Base-by-base conservation (phyloP, 2,113 vertebrate genomes). In the Tiliqua scincoides region DNA sequence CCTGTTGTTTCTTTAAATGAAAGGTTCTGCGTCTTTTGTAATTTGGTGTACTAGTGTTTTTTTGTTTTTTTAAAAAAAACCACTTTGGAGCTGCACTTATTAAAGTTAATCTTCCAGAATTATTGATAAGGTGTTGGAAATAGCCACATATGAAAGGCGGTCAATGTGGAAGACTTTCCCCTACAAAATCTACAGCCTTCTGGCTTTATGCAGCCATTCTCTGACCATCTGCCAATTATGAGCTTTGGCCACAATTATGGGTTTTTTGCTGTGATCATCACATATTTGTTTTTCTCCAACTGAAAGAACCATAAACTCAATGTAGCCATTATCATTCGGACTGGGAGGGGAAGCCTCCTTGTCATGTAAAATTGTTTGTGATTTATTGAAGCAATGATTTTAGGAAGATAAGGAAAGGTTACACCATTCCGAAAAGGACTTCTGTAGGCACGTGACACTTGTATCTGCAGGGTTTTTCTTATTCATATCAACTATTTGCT, bases 171-270 rank as follows among this genome's bases (percentile, higher is more conserved):
- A 79, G 40, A 35, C 52, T 23, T 87, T 82, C 76, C 65, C 89
- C 70, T 63, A 30, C 25, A 85, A 27, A 32, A 52, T 63, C 43
- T 67, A 9, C 86, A 80, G 75, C 62, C 68, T 83, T 88, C 54
- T 75, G 82, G 73, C 62, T 94, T 90, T 90, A 57, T 1, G 0
- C 88, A 84, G 79, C 48, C 84, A 85, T 92, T 93, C 80, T 81
- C 65, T 85, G 73, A 82, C 93, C 95, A 94, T 94, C 94, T 97
- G 94, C 57, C 89, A 87, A 88, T 92, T 86, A 89, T 0, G 57
- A 90, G 68, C 1, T 91, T 92, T 91, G 90, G 83, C 15, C 30
- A 30, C 80, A 48, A 5, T 8, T 48, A 48, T 91, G n/a, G n/a
- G n/a, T n/a, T 67, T 68, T 91, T 79, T 90, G 54, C 48, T 92